Evolutionary conservation across 2,113 vertebrate species (phyloP).

Genomic region (Toxotes chatareus): DNA sequence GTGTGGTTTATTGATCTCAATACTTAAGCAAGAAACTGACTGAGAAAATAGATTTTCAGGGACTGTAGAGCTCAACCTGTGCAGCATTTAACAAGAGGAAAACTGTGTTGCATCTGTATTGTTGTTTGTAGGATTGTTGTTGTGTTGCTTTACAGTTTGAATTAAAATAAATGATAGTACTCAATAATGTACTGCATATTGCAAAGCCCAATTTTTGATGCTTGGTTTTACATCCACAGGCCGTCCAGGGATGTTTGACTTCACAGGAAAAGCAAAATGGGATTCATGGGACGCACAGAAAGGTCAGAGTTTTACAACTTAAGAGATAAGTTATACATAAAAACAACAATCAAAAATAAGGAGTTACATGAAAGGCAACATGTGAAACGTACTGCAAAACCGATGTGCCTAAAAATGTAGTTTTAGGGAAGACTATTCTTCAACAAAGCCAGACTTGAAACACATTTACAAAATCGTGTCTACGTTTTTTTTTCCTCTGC

Average conservation of each 20-base stretch:
- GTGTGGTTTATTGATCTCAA: no score
- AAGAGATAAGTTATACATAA: no score
- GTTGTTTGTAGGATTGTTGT: background rate
- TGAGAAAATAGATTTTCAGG: background rate
- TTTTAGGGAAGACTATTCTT: background rate
- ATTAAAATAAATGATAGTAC: background rate
- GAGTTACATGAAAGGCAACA: background rate
- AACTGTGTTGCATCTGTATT: background rate
- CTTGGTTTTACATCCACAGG: constrained; percentile 76
- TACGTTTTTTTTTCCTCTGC: no score
- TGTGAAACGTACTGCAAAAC: background rate
- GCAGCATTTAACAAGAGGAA: background rate
- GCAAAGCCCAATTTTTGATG: background rate
- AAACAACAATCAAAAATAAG: no score
- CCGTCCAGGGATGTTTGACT: constrained; percentile 88
- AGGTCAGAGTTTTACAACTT: constrained; percentile 79
- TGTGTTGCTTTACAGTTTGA: background rate
- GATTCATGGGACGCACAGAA: constrained; percentile 90
- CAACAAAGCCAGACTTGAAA: background rate
- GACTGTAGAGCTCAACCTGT: no score
- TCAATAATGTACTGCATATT: background rate
- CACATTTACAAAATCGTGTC: background rate
- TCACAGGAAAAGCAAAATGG: constrained; percentile 93
- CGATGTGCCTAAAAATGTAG: background rate
- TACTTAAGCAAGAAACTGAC: background rate